These are phyloP conservation scores for Sciurus niger DNA, from an alignment of 2,113 vertebrate genomes.

Conservation along the genomic window DNA sequence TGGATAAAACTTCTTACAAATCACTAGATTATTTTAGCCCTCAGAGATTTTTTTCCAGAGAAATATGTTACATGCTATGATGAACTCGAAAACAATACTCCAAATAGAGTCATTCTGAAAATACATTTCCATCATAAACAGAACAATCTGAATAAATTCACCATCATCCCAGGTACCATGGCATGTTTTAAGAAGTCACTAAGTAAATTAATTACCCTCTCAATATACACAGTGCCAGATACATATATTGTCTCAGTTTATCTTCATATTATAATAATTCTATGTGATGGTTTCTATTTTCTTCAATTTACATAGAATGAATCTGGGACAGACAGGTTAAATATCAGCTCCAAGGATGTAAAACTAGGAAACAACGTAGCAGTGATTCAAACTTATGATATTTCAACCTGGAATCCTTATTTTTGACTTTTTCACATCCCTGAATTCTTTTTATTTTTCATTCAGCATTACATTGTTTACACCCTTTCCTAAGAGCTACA, in stretches of 20 bases:
- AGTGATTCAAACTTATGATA: not conserved
- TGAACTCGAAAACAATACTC: not conserved
- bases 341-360: not conserved
- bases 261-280: not conserved
- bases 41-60: not conserved
- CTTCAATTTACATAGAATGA: slow-evolving; percentile 10
- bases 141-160: not conserved
- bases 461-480: not conserved
- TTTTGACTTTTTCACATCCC: not conserved
- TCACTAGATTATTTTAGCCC: not conserved
- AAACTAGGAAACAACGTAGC: not conserved
- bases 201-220: not conserved
- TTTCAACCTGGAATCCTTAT: slow-evolving; percentile 4
- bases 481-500: not conserved
- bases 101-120: slow-evolving; percentile 5
- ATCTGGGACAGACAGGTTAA: not conserved
- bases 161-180: not conserved
- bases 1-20: not conserved
- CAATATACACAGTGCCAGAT: not conserved
- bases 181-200: not conserved
- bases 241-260: not conserved
- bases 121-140: slow-evolving; percentile 6
- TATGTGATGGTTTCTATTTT: not conserved
- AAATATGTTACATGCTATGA: slow-evolving; percentile 10
- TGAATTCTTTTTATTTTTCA: not conserved